A percentile compares a stretch with the other conserved stretches of the same genome.
Evolutionary conservation across 2,113 vertebrate species (phyloP).

Genomic region (Notiomystis cincta): DNA sequence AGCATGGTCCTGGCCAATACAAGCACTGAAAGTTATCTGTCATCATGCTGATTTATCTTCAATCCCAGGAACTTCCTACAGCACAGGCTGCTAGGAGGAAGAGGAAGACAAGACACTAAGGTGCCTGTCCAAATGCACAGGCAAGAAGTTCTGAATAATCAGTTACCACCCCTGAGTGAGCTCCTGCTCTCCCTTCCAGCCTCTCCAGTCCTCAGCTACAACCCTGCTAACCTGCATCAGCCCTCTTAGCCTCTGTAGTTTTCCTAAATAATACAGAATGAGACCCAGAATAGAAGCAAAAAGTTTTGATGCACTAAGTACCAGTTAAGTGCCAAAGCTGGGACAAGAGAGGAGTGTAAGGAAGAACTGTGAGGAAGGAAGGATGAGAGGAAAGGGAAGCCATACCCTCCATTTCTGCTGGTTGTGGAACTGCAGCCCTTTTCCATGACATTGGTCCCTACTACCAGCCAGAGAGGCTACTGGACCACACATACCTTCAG

Average conservation of each 20-base stretch:
- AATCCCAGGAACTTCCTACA: neutral
- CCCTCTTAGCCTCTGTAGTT: neutral
- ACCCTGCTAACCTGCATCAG: neutral
- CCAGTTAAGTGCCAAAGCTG: neutral
- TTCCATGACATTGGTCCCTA: accelerated
- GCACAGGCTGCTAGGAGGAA: neutral
- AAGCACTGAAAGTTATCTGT: neutral
- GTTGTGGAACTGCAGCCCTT: neutral
- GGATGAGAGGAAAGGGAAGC: neutral
- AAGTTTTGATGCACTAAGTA: neutral
- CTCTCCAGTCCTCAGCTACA: neutral
- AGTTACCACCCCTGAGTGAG: neutral
- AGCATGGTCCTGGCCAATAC: neutral
- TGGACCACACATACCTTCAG: neutral
- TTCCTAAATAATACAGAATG: neutral
- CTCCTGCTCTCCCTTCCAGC: neutral
- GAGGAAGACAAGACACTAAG: neutral
- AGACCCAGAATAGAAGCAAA: neutral
- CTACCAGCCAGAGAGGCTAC: neutral
- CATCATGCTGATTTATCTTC: neutral
- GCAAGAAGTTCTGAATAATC: neutral
- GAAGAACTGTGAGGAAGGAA: neutral
- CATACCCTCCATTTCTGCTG: neutral
- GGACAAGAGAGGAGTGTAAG: neutral
- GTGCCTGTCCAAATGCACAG: neutral